Evolutionary conservation across 2,113 vertebrate genomes (phyloP).

Genomic region (Poecile atricapillus): DNA sequence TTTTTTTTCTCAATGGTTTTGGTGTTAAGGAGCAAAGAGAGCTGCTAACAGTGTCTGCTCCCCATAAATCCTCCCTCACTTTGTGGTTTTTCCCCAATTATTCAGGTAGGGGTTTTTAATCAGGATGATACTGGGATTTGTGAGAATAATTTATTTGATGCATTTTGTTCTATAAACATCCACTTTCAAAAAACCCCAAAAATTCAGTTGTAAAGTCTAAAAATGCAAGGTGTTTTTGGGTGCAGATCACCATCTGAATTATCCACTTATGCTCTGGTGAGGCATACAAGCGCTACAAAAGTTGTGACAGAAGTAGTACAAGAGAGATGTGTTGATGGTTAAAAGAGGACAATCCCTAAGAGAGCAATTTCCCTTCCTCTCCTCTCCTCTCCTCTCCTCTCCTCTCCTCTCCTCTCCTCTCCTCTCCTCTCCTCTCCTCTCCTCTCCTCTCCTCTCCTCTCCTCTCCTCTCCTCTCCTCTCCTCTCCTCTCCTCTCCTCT

Average conservation of each 20-base stretch:
- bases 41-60: background rate
- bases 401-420: background rate
- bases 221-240: background rate
- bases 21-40: background rate
- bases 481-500: background rate
- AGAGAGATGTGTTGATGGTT: background rate
- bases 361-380: background rate
- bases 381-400: background rate
- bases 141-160: background rate
- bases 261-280: background rate
- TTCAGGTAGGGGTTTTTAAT: background rate
- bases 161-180: background rate
- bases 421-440: too few relatives aligned
- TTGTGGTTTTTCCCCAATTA: background rate
- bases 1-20: background rate
- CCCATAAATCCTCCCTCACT: background rate
- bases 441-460: background rate
- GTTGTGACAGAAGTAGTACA: background rate
- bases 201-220: background rate
- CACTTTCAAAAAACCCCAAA: background rate
- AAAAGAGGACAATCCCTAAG: background rate
- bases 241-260: background rate
- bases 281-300: background rate
- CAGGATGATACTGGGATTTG: background rate
- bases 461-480: background rate